Evolutionary conservation across 2,888 invertebrate genomes (phyloP).

Genomic region (Leptopilina myrica): DNA sequence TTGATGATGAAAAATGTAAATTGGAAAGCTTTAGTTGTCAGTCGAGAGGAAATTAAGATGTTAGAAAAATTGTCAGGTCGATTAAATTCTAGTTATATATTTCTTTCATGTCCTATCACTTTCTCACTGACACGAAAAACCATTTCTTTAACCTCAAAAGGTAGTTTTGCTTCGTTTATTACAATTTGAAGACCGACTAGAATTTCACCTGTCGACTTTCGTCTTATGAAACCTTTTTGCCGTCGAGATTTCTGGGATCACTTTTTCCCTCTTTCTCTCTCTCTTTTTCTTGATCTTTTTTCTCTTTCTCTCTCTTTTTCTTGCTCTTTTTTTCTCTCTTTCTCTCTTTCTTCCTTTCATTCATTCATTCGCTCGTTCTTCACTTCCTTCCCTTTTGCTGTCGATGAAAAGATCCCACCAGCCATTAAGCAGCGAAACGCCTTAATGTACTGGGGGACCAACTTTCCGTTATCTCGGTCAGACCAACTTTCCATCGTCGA

Average conservation of each 20-base stretch:
- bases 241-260: conserved; percentile 26
- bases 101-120: conserved; percentile 22
- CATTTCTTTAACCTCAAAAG: background rate
- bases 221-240: conserved; percentile 31
- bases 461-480: conserved; percentile 33
- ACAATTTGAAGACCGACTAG: background rate
- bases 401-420: conserved; percentile 39
- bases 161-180: conserved; percentile 11
- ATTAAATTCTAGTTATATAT: conserved; percentile 55
- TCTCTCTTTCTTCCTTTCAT: too few relatives aligned
- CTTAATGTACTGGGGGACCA: conserved; percentile 16
- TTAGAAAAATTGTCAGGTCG: conserved; percentile 44
- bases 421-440: conserved; percentile 32
- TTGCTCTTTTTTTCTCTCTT: background rate
- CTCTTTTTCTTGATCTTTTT: background rate
- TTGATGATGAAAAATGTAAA: too few relatives aligned
- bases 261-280: background rate
- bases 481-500: conserved; percentile 8
- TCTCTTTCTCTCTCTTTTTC: background rate
- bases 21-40: too few relatives aligned
- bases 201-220: conserved; percentile 21
- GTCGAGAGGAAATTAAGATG: background rate
- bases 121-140: background rate
- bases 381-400: conserved; percentile 32
- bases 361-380: background rate